A percentile compares a stretch with the other conserved stretches of the same genome.
These are phyloP conservation scores for Toxotes lorentzi DNA, from an alignment of 2,797 vertebrate species.

Conservation along the genomic window DNA sequence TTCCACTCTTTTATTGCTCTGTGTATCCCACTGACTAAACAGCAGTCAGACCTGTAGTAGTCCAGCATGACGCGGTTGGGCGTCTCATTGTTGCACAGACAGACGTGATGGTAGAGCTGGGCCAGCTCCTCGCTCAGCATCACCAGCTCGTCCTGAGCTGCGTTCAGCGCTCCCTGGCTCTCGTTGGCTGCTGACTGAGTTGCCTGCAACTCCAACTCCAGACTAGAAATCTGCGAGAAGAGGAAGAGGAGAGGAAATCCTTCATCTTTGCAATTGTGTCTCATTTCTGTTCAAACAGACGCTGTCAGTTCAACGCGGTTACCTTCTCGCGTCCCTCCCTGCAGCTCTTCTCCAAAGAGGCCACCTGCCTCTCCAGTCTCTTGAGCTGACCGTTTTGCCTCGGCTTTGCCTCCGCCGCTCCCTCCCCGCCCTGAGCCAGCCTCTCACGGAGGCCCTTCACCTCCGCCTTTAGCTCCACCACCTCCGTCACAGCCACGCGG, in stretches of 20 bases:
- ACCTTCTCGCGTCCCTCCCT: slow-evolving; percentile 90
- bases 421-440: slow-evolving; percentile 88
- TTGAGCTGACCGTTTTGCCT: slow-evolving; percentile 86
- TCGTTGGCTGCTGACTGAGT: slow-evolving; percentile 87
- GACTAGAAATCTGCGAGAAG: slow-evolving; percentile 56
- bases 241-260: not conserved
- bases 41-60: slow-evolving; percentile 86
- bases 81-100: slow-evolving; percentile 97
- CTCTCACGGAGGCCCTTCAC: slow-evolving; percentile 92
- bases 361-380: slow-evolving; percentile 88
- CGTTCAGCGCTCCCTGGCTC: slow-evolving; percentile 90
- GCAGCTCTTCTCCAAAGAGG: slow-evolving; percentile 88
- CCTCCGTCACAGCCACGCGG: slow-evolving; percentile 94
- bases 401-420: slow-evolving; percentile 81
- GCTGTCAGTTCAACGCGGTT: not conserved
- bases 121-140: slow-evolving; percentile 96
- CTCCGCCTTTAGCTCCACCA: slow-evolving; percentile 95
- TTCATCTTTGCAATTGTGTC: not conserved
- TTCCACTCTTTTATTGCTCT: not conserved
- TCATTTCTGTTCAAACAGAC: not conserved
- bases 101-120: slow-evolving; percentile 97
- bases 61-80: slow-evolving; percentile 98
- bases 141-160: slow-evolving; percentile 95
- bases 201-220: slow-evolving; percentile 90
- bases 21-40: not conserved